Conservation (phyloP, 2,888 invertebrate genomes). For the Coelinius sp. region DNA sequence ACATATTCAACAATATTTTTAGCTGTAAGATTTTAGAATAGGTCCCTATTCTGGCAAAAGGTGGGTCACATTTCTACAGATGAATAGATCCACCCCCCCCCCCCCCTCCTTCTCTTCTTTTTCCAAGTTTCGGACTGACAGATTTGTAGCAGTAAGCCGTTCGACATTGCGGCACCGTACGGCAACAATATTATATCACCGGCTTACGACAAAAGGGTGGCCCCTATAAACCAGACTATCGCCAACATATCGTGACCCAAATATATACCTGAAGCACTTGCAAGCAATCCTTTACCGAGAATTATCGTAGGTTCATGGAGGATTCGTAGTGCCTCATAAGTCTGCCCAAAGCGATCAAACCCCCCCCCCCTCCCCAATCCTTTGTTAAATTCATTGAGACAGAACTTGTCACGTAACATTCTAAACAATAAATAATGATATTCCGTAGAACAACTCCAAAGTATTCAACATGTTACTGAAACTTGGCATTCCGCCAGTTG, state of each 20-base stretch:
- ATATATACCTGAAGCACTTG: neutral
- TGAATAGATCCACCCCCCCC: no score
- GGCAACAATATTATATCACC: neutral
- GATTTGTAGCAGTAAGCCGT: conserved; percentile 5
- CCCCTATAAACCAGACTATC: conserved; percentile 39
- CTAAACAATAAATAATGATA: neutral
- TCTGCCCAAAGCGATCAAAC: neutral
- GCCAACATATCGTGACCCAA: conserved; percentile 30
- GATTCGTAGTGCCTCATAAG: neutral
- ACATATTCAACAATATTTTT: no score
- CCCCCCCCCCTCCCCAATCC: neutral
- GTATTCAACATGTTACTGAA: neutral
- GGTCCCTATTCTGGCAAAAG: no score
- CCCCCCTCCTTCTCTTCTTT: neutral
- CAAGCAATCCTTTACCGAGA: neutral
- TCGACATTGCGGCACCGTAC: neutral
- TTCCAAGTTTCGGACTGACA: neutral
- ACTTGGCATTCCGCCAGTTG: conserved; percentile 30
- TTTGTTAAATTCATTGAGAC: conserved; percentile 2
- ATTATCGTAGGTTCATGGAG: neutral
- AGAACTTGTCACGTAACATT: neutral
- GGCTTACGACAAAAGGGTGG: conserved; percentile 32
- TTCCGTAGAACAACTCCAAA: neutral
- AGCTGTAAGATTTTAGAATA: no score
- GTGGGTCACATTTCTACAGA: no score